These are phyloP conservation scores for Lepilemur septentrionalis DNA, from an alignment of 2,797 vertebrate species.

Conservation along the genomic window DNA sequence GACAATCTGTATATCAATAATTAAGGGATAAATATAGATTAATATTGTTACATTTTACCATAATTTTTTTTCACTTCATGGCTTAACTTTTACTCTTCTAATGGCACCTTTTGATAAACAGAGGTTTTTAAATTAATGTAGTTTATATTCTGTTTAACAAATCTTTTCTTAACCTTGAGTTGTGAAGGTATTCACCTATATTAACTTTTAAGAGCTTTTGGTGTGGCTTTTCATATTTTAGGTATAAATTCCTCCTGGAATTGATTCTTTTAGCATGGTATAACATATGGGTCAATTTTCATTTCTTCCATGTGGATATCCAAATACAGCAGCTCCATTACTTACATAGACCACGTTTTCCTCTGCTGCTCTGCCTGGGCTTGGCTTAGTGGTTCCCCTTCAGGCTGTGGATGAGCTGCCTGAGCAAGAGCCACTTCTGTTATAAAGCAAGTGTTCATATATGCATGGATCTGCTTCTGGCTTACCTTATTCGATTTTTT, in stretches of 20 bases:
- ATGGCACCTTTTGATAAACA: neutral
- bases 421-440: neutral
- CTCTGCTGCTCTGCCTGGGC: neutral
- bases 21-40: neutral
- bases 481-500: neutral
- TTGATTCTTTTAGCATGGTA: neutral
- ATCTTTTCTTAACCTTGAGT: neutral
- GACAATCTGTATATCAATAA: neutral
- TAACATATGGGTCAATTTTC: neutral
- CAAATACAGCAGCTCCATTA: neutral
- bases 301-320: neutral
- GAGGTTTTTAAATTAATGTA: neutral
- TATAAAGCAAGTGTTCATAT: neutral
- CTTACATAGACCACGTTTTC: neutral
- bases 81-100: neutral
- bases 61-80: neutral
- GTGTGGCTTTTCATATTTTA: neutral
- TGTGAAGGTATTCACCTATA: neutral
- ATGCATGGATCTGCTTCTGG: neutral
- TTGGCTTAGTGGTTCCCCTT: neutral
- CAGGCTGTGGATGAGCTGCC: neutral
- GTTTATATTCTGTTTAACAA: neutral
- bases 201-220: neutral
- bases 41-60: neutral
- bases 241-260: neutral